Evolutionary conservation across 2,888 invertebrate genomes (phyloP).

Genomic region (Hartigia nigra): DNA sequence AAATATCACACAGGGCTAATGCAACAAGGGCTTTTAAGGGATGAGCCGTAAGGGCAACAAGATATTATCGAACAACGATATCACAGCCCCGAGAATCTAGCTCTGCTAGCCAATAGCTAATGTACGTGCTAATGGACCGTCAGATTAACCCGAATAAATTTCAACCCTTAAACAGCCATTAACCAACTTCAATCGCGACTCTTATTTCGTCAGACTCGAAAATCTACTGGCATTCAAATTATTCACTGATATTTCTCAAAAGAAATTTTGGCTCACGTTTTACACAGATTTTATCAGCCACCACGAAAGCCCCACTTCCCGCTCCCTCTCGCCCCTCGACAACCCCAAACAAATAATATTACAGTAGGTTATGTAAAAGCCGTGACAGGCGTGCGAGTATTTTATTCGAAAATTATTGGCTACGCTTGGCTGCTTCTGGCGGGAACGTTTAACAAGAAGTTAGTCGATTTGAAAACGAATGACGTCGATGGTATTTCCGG

Average conservation of each 20-base stretch:
- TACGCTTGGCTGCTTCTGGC: neutral
- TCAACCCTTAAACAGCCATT: neutral
- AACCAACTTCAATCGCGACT: neutral
- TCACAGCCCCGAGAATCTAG: neutral
- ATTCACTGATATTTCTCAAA: too few species aligned
- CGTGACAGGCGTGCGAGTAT: neutral
- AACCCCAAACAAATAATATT: neutral
- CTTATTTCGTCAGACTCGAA: neutral
- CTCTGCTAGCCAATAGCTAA: neutral
- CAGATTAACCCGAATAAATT: neutral
- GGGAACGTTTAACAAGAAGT: neutral
- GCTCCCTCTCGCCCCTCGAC: too few species aligned
- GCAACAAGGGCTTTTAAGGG: conserved; percentile 42
- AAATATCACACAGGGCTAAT: conserved; percentile 34
- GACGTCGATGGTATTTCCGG: neutral
- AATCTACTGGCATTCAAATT: neutral
- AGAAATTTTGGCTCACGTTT: too few species aligned
- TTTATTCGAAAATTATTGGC: neutral
- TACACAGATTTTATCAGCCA: neutral
- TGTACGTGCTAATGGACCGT: neutral
- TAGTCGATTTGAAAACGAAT: neutral
- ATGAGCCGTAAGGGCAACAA: conserved; percentile 44
- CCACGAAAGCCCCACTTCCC: too few species aligned
- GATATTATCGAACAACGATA: conserved; percentile 42
- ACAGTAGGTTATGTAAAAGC: neutral